Percentiles rank a stretch among this genome's conserved stretches.
Conservation (phyloP, 2,113 vertebrate genomes). For the Rana temporaria region DNA sequence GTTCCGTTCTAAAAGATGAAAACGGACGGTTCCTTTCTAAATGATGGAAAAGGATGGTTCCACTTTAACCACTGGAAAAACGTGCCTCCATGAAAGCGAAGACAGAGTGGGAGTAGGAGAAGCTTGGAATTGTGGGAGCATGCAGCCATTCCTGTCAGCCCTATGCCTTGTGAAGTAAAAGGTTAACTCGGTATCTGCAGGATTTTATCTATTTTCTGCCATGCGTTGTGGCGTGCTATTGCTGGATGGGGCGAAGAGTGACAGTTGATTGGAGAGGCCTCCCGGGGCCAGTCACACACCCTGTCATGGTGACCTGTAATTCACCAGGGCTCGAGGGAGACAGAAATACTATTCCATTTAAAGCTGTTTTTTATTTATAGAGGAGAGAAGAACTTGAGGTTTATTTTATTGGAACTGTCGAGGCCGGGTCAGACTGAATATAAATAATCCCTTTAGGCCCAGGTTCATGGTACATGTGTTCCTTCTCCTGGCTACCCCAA, state of each 20-base stretch:
- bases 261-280: neutral
- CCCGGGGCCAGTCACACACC: constrained; percentile 3
- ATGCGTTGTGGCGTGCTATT: neutral
- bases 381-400: neutral
- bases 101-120: no score
- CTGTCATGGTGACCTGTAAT: constrained; percentile 20
- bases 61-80: no score
- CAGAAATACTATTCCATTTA: constrained; percentile 20
- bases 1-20: no score
- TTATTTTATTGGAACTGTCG: constrained; percentile 30
- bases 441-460: constrained; percentile 14
- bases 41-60: no score
- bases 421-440: neutral
- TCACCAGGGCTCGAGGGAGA: neutral
- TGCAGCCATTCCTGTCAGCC: no score
- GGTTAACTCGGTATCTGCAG: neutral
- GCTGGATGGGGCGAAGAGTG: neutral
- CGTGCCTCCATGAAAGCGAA: no score
- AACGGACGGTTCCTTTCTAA: no score
- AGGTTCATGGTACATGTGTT: neutral
- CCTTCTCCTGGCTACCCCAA: constrained; percentile 23
- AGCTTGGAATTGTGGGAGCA: no score
- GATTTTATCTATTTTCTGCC: constrained; percentile 12
- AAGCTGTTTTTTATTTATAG: constrained; percentile 27
- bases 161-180: neutral